These are phyloP conservation scores for Bombus affinis DNA, from an alignment of 1,140 invertebrate species.

Conservation along the genomic window DNA sequence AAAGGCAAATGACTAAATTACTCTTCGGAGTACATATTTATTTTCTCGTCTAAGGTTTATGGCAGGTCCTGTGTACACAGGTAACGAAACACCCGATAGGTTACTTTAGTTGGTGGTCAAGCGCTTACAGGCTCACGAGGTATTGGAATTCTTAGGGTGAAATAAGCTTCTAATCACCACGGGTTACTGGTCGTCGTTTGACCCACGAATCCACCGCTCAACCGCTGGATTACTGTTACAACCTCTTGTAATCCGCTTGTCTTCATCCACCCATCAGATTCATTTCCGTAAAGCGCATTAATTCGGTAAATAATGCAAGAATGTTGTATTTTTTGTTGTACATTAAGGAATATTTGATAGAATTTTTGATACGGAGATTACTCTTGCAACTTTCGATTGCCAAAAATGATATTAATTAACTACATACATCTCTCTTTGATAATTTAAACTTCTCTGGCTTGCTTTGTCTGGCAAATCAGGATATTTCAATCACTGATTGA, in stretches of 20 bases:
- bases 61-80: too few relatives aligned
- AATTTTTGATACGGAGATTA: too few relatives aligned
- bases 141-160: constrained; percentile 30
- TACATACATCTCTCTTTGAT: too few relatives aligned
- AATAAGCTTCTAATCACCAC: constrained; percentile 35
- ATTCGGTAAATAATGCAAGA: background rate
- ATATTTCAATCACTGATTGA: too few relatives aligned
- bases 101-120: background rate
- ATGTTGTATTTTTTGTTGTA: too few relatives aligned
- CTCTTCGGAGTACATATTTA: background rate
- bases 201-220: constrained; percentile 34
- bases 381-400: too few relatives aligned
- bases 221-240: constrained; percentile 29
- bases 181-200: constrained; percentile 15
- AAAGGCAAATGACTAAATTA: background rate
- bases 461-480: too few relatives aligned
- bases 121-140: background rate
- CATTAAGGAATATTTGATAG: background rate
- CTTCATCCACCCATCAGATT: constrained; percentile 22
- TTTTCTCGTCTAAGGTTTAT: background rate
- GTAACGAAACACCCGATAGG: background rate
- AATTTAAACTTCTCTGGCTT: too few relatives aligned
- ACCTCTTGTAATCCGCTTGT: constrained; percentile 31
- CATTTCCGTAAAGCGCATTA: background rate
- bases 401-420: too few relatives aligned